These are phyloP conservation scores for Apomyelois bistriatella DNA, from an alignment of 2,888 invertebrate species.

Conservation along the genomic window DNA sequence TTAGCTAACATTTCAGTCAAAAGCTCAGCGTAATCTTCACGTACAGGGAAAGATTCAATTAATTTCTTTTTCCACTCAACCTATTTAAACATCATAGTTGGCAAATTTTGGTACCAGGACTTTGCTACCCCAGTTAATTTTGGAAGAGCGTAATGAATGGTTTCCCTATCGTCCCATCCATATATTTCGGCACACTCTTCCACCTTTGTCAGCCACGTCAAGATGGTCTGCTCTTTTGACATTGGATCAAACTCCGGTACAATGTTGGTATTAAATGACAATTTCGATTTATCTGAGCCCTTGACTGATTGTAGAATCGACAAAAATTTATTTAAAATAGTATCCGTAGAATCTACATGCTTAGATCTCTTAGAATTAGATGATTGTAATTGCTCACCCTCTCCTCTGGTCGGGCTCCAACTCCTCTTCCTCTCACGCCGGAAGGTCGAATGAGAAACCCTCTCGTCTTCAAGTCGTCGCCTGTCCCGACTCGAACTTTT, in stretches of 20 bases:
- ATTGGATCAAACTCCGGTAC: constrained; percentile 24
- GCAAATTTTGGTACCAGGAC: neutral
- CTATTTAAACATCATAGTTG: too few relatives aligned
- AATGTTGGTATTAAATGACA: constrained; percentile 13
- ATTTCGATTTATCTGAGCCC: too few relatives aligned
- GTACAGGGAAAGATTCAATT: neutral
- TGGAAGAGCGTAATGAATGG: neutral
- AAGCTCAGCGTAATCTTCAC: neutral
- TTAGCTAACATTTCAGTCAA: neutral
- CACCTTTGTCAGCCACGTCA: constrained; percentile 23
- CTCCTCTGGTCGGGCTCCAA: too few relatives aligned
- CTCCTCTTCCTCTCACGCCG: too few relatives aligned
- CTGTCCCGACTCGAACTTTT: neutral
- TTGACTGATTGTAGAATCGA: too few relatives aligned
- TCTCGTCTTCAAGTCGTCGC: neutral
- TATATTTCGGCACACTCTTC: constrained; percentile 25
- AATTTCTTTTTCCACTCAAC: neutral
- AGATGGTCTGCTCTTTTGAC: constrained; percentile 20
- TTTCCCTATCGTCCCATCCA: constrained; percentile 15
- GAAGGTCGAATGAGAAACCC: neutral
- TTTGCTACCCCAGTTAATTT: too few relatives aligned
- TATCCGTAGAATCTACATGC: neutral
- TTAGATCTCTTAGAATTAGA: neutral
- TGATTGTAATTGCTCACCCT: too few relatives aligned
- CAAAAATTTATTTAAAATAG: neutral